Evolutionary conservation across 2,113 vertebrate genomes (phyloP), one percentile per base, ranked within the genome.

Genomic region (Catagonus wagneri): DNA sequence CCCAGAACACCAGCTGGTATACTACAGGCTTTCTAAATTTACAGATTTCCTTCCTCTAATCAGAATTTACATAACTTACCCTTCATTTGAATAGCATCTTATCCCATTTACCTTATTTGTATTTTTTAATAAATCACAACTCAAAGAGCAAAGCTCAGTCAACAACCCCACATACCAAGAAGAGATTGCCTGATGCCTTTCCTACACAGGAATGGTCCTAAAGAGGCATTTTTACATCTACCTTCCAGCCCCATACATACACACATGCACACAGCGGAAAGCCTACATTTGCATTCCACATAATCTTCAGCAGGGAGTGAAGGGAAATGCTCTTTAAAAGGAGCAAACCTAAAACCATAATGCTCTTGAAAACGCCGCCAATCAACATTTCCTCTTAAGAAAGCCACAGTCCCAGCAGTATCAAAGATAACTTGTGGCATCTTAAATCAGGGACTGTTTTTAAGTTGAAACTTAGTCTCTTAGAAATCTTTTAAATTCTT

Each of bases 331-430:
- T 65, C 54, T 84, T 36, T 66, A 23, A 91, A 76, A 69, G 36
- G 29, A 89, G 16, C 54, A 86, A 95, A 81, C 15, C 34, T 89
- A 90, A 92, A 90, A 15, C 7, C 27, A 60, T 32, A 32, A 58
- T 39, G 54, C 13, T 85, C 90, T 22, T 60, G 29, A 94, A 90
- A 94, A 83, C 13, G 56, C 20, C 63, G 20, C 13, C 39, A 92
- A 6, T 84, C 86, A 97, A 89, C 68, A 90, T 63, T 84, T 93
- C 79, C 68, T 91, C 72, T 93, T 88, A 61, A 81, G 36, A 84
- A 93, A 93, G 32, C 7, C 74, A 92, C 83, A 89, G n/a, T 83
- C n/a, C 6, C 56, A 79, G 22, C 32, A 34, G 19, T 54, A 89
- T 25, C n/a, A 69, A 89, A 96, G n/a, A 44, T 19, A 75, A 19